Conservation (phyloP, 1,140 invertebrate species). For the Carcinoscorpius rotundicauda region DNA sequence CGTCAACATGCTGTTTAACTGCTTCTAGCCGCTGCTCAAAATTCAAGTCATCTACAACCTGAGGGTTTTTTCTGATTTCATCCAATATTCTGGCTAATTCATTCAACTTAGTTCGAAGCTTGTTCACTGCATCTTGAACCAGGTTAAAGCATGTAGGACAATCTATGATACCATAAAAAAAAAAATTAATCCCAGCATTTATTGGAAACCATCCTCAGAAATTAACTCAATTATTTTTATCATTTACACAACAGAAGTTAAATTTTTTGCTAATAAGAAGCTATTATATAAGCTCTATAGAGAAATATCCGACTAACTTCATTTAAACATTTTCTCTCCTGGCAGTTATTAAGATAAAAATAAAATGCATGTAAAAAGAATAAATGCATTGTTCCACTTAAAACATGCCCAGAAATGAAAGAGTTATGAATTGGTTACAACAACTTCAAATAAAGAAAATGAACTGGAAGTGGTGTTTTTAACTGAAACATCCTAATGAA, state of each 20-base stretch:
- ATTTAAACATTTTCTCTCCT: neutral
- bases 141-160: constrained; percentile 91
- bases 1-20: constrained; percentile 45
- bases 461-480: no score
- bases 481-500: no score
- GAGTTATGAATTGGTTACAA: no score
- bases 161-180: constrained; percentile 10
- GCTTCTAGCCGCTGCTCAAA: constrained; percentile 60
- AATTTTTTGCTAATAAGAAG: neutral
- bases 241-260: neutral
- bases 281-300: neutral
- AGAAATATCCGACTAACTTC: neutral
- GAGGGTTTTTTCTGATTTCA: constrained; percentile 47
- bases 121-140: constrained; percentile 68
- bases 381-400: no score
- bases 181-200: constrained; percentile 1
- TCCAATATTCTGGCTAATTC: constrained; percentile 54
- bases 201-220: neutral
- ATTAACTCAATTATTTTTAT: neutral
- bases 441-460: no score
- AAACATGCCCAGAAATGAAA: no score
- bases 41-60: constrained; percentile 65
- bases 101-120: constrained; percentile 56
- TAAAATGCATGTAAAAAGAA: no score
- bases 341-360: no score